Base-by-base conservation (phyloP, 2,888 invertebrate species). In the Caenorhabditis parvicauda region DNA sequence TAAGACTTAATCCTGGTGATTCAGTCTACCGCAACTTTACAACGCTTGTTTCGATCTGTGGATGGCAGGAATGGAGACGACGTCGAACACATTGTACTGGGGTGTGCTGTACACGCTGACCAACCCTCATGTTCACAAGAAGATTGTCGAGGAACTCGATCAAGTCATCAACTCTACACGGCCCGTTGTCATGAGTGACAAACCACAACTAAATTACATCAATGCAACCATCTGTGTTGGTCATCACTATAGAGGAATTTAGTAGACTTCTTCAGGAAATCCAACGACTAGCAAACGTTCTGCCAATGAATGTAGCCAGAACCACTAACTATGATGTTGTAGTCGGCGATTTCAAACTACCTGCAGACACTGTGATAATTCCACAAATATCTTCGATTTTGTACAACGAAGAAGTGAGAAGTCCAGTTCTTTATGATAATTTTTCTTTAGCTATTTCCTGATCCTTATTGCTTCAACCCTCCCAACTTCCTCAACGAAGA, bases 31-130 rank as follows among this genome's bases (percentile, higher is more conserved):
- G 29, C 55, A 55, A 39, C 25, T 55, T 37, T 38, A 50, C 2
- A 55, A 38, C 38, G 50, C 45, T 6, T 55, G 55, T 42, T 47
- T 64, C 14, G 68, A 68, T 38, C 47, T 68, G 1, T 68, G 68
- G 68, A 44, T 59, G 9, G 68, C 68, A 2, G 68, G 68, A 28
- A 63, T 61, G 54, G 68, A 68, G 25, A 68, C 68, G 0, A 66
- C 65, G 3, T 45, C 68, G 3, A 59, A 51, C 38, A 66, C 68
- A n/a, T 48, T 66, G 37, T 48, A 49, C 35, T 68, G 68, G 68
- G 60, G 60, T 17, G 43, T 65, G 7, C 27, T 47, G 1, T 55
- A 63, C 24, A 51, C 66, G 12, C 32, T 59, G n/a, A 32, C 29
- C n/a, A 35, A 66, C 42, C 59, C 54, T 0, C 39, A 64, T 38